A percentile compares a stretch with the other conserved stretches of the same genome.
These are phyloP conservation scores for Acanthis flammea DNA, from an alignment of 2,797 vertebrate species.

Conservation along the genomic window DNA sequence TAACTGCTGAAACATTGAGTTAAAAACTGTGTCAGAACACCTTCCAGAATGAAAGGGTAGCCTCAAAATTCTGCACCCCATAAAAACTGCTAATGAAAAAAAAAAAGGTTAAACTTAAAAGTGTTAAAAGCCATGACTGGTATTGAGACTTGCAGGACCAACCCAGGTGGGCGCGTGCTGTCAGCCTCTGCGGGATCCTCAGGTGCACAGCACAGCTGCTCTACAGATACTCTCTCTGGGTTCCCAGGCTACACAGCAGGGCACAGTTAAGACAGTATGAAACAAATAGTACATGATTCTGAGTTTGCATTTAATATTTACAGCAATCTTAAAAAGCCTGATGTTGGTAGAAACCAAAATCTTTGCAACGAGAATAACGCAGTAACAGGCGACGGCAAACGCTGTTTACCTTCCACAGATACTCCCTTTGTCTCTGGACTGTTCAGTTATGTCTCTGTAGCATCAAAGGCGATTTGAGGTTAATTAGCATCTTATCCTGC, in stretches of 20 bases:
- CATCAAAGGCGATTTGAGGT: background rate
- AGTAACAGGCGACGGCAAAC: background rate
- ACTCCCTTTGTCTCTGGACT: background rate
- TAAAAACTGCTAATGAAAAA: background rate
- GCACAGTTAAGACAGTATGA: background rate
- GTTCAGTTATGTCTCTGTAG: background rate
- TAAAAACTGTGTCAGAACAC: constrained; percentile 9
- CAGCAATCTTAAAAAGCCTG: constrained; percentile 20
- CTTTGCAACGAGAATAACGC: background rate
- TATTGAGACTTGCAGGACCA: background rate
- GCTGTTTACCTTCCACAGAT: background rate
- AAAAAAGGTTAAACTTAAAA: background rate
- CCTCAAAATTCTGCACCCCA: background rate
- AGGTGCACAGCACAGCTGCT: background rate
- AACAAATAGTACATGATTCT: constrained; percentile 1
- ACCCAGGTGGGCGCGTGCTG: background rate
- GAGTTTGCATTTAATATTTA: constrained; percentile 12
- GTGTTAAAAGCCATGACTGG: background rate
- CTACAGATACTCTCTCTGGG: background rate
- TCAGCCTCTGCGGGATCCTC: background rate
- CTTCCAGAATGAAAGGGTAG: background rate
- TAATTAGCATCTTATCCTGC: background rate
- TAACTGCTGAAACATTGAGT: background rate
- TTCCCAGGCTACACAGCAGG: background rate
- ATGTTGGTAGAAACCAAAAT: background rate